Base-by-base conservation (phyloP, 2,113 vertebrate genomes). In the Climacteris rufus region DNA sequence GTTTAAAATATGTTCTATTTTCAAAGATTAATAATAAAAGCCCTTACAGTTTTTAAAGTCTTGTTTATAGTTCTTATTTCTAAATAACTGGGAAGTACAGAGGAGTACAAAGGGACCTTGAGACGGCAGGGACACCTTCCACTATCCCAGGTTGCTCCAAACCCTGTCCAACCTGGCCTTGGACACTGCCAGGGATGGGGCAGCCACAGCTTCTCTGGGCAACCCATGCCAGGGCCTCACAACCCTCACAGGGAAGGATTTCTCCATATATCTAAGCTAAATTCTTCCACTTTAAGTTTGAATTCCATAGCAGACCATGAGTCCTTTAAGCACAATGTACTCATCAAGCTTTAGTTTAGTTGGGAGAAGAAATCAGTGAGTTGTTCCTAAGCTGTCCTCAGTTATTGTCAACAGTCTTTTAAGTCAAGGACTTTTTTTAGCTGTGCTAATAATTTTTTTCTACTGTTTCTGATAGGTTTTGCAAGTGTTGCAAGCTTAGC, bases 1-100 rank as follows among this genome's bases (percentile, higher is more conserved):
- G 56, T 91, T 97, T 68, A 71, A 95, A 87, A 72, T 83, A 94
- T 5, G 8, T 59, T 71, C 44, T 28, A 30, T 82, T 94, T 96
- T 95, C 50, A 52, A 94, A 86, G 80, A 83, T 94, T 72, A 86
- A 87, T 96, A 96, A 97, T 96, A 94, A 95, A 97, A 83, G 24
- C 60, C 84, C 64, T 91, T 44, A 15, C 6, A 33, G 50, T 87
- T 95, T 88, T 92, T 50, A 74, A 93, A 52, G 57, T 33, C 44
- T 76, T 89, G 35, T 50, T 75, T n/a, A 23, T 18, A 52, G 31
- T 18, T 61, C 25, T 47, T 35, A 15, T 22, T 85, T 76, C 28
- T 40, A 81, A 89, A 70, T 18, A 42, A 71, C 42, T 17, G 25
- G 35, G 16, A 66, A 44, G 21, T 74, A 90, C 17, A 53, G 45